Percentiles rank a stretch among this genome's conserved stretches.
phyloP scores from a whole-genome alignment of 2,888 invertebrate genomes.

The Pachliopta kotzebuea region DNA sequence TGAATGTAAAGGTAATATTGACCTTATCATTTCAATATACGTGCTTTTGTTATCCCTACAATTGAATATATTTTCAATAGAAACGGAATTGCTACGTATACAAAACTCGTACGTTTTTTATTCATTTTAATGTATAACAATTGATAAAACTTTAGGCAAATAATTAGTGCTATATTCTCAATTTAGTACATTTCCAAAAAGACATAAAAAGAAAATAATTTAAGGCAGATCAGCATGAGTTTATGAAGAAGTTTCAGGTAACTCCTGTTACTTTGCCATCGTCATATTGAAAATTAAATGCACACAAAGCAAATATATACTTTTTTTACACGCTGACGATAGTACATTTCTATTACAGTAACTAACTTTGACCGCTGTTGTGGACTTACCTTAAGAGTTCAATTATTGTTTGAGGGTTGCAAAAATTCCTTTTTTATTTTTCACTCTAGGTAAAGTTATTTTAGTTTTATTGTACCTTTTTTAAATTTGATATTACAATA shows the following conservation, averaged over 20 bases:
- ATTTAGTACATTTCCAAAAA: not conserved
- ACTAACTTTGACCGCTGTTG: slow-evolving; percentile 51
- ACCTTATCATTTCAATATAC: slow-evolving; percentile 34
- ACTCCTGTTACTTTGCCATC: no score
- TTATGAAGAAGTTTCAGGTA: no score
- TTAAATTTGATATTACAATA: no score
- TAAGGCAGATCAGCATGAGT: no score
- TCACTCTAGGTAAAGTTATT: no score
- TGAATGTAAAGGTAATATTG: slow-evolving; percentile 47
- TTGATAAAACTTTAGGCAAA: no score
- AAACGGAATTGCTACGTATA: not conserved
- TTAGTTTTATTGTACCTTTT: no score
- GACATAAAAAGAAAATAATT: no score
- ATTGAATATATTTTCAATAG: not conserved
- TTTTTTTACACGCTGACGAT: not conserved
- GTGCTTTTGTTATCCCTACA: slow-evolving; percentile 28
- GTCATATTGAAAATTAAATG: not conserved
- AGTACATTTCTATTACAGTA: slow-evolving; percentile 35
- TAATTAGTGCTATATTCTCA: not conserved
- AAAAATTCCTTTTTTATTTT: no score
- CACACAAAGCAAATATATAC: not conserved
- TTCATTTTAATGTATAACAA: not conserved
- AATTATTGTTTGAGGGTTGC: slow-evolving; percentile 70
- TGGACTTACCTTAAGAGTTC: slow-evolving; percentile 53
- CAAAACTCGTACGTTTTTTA: not conserved